These are phyloP conservation scores for Sorex araneus DNA, from an alignment of 2,113 vertebrate genomes.

Conservation along the genomic window DNA sequence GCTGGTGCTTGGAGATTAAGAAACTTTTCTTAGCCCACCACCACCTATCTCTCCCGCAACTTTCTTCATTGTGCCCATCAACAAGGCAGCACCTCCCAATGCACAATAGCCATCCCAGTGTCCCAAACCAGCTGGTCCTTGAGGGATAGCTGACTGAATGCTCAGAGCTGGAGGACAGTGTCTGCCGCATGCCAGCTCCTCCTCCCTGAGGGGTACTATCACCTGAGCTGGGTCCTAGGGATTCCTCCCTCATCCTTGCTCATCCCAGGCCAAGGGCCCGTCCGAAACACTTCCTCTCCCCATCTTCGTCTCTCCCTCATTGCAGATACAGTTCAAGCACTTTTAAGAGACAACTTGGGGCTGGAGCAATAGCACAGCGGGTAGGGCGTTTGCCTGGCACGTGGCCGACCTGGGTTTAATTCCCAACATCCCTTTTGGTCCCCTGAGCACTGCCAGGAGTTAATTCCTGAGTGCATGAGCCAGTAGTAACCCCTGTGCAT, in stretches of 20 bases:
- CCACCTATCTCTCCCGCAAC: conserved; percentile 41
- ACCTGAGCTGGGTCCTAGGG: too few species aligned
- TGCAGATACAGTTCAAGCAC: not conserved
- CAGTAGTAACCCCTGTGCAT: too few species aligned
- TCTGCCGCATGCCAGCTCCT: not conserved
- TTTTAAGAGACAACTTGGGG: not conserved
- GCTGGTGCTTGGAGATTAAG: not conserved
- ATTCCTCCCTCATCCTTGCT: not conserved
- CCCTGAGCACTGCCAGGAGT: too few species aligned
- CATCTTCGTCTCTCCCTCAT: not conserved
- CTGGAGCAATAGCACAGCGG: too few species aligned
- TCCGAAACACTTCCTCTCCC: not conserved
- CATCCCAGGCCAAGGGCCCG: not conserved
- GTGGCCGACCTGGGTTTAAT: too few species aligned
- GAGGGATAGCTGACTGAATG: not conserved
- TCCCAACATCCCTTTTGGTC: too few species aligned
- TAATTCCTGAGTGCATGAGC: too few species aligned
- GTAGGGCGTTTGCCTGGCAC: too few species aligned
- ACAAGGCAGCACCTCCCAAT: not conserved
- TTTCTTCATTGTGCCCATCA: not conserved
- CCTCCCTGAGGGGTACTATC: not conserved
- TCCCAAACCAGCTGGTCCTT: not conserved
- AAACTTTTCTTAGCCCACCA: conserved; percentile 39
- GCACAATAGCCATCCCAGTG: conserved; percentile 41
- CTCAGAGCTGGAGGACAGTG: not conserved